phyloP scores from a whole-genome alignment of 2,797 vertebrate genomes.

The Myotis planiceps region DNA sequence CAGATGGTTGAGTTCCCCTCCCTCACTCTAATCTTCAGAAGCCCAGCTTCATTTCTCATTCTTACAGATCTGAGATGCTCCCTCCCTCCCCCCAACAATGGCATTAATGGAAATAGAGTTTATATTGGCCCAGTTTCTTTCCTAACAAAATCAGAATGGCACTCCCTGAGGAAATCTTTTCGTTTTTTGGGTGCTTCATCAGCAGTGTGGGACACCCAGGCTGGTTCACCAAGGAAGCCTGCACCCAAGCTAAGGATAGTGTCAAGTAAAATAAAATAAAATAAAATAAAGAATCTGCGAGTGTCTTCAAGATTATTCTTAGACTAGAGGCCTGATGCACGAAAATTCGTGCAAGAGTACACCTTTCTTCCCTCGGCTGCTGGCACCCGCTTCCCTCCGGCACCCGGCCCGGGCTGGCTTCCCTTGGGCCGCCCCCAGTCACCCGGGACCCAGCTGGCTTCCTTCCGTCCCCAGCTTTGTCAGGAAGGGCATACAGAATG shows the following conservation, averaged over 20 bases:
- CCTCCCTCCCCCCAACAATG: fast-evolving
- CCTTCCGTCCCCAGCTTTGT: no score
- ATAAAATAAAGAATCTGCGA: neutral
- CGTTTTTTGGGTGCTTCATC: neutral
- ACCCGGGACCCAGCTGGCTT: no score
- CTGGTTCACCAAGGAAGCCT: neutral
- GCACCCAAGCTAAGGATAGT: neutral
- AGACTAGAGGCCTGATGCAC: no score
- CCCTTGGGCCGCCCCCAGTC: no score
- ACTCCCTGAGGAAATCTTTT: neutral
- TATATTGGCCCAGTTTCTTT: neutral
- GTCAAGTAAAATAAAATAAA: neutral
- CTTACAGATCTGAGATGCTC: neutral
- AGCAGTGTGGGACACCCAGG: neutral
- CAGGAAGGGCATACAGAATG: no score
- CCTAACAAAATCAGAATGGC: neutral
- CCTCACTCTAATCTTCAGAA: neutral
- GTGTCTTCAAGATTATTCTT: neutral
- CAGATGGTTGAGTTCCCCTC: fast-evolving
- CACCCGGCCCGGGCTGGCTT: no score
- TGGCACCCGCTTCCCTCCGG: no score
- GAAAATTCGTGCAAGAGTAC: no score
- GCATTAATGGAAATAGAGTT: neutral
- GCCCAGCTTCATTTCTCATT: neutral
- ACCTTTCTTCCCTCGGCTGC: no score